Evolutionary conservation across 2,888 invertebrate genomes (phyloP).

Genomic region (Dolichomitus sp.): DNA sequence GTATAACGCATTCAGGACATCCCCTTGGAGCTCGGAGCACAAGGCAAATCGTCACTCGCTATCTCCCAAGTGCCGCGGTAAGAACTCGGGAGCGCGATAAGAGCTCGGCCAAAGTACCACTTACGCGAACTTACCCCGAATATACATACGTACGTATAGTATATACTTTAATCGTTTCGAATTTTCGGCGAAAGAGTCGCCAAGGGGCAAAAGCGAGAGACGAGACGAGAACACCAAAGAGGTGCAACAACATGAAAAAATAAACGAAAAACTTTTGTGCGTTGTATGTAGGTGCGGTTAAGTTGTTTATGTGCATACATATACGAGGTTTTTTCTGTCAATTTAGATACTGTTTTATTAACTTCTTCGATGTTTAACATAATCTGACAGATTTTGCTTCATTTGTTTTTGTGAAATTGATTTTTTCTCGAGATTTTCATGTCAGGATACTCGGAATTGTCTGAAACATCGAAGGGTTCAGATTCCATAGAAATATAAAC

Average conservation of each 20-base stretch:
- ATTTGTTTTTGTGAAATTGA: too few relatives aligned
- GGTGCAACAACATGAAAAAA: constrained; percentile 36
- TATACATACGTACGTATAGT: constrained; percentile 50
- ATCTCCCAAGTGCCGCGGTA: constrained; percentile 23
- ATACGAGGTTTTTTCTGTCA: constrained; percentile 1
- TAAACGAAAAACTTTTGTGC: constrained; percentile 33
- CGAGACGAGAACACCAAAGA: constrained; percentile 32
- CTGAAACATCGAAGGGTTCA: too few relatives aligned
- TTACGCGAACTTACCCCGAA: constrained; percentile 60
- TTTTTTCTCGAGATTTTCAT: too few relatives aligned
- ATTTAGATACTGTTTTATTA: too few relatives aligned
- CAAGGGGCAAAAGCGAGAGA: constrained; percentile 55
- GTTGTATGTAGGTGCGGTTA: not conserved
- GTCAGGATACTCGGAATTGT: too few relatives aligned
- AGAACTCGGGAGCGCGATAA: constrained; percentile 62
- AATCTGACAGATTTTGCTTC: too few relatives aligned
- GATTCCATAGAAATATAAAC: too few relatives aligned
- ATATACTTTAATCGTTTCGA: constrained; percentile 66
- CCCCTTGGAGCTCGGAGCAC: constrained; percentile 8
- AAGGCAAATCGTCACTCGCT: constrained; percentile 48
- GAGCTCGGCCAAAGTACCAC: constrained; percentile 62
- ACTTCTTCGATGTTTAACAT: too few relatives aligned
- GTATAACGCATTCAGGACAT: constrained; percentile 30
- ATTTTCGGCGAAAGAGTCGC: constrained; percentile 67
- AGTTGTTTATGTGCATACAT: not conserved